Evolutionary conservation across 2,113 vertebrate species (phyloP).

Genomic region (Pyxicephalus adspersus): DNA sequence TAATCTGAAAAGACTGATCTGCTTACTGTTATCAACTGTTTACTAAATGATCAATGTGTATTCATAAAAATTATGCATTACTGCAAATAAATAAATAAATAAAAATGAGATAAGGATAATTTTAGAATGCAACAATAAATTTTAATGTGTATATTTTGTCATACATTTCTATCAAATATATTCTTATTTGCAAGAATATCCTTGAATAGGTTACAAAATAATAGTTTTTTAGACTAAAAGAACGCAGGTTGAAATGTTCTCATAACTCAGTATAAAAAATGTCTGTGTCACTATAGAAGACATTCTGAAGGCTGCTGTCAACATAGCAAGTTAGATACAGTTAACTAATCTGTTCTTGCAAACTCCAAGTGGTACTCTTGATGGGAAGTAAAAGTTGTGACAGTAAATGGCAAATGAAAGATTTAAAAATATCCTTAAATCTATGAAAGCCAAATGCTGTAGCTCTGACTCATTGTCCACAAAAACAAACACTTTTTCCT

Average conservation of each 20-base stretch:
- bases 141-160: no score
- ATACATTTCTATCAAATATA: not conserved
- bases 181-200: not conserved
- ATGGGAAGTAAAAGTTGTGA: not conserved
- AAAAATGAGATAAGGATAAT: no score
- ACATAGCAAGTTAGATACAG: constrained; percentile 18
- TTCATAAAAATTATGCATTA: no score
- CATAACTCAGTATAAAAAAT: not conserved
- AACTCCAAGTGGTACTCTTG: constrained; percentile 1
- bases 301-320: constrained; percentile 12
- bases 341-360: constrained; percentile 1
- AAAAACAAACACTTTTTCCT: not conserved
- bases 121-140: no score
- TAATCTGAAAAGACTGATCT: no score
- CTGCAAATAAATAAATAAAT: no score
- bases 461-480: not conserved
- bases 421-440: not conserved
- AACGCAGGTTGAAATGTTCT: constrained; percentile 8
- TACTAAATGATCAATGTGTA: no score
- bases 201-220: constrained; percentile 11
- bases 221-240: not conserved
- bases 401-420: not conserved
- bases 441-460: not conserved
- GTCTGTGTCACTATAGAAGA: constrained; percentile 1
- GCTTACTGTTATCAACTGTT: no score